phyloP scores from a whole-genome alignment of 2,888 invertebrate genomes.

The Crepidodera aurea region DNA sequence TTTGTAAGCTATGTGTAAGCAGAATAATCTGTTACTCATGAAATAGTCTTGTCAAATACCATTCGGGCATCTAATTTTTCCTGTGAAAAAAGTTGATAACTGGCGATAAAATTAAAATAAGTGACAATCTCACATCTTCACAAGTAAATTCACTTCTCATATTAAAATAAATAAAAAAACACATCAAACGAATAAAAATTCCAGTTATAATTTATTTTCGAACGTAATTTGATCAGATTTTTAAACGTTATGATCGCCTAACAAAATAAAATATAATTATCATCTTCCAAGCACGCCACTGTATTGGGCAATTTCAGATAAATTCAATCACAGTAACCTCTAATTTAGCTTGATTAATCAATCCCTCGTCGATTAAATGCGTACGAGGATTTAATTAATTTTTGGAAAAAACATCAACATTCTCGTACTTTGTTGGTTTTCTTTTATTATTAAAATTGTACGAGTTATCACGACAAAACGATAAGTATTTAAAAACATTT shows the following conservation, averaged over 20 bases:
- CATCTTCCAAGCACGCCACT: constrained; percentile 2
- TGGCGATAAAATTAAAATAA: too few species aligned
- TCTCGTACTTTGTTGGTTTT: neutral
- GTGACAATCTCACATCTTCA: too few species aligned
- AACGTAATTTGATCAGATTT: too few species aligned
- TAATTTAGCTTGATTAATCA: constrained; percentile 17
- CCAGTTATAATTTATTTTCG: too few species aligned
- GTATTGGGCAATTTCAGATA: constrained; percentile 1
- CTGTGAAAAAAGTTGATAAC: too few species aligned
- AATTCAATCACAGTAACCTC: constrained; percentile 13
- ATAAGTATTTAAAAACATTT: neutral
- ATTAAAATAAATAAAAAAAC: too few species aligned
- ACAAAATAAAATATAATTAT: neutral
- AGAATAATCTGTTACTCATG: too few species aligned
- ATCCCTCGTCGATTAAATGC: constrained; percentile 4
- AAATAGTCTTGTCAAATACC: too few species aligned
- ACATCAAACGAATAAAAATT: too few species aligned
- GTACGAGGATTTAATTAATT: constrained; percentile 12
- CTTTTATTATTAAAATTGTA: neutral
- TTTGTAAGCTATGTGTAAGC: too few species aligned
- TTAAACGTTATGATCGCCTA: neutral
- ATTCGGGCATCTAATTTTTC: too few species aligned
- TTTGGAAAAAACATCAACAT: constrained; percentile 2
- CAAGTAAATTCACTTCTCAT: too few species aligned
- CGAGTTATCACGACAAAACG: neutral